Conservation (phyloP, 2,113 vertebrate genomes). For the Python bivittatus region DNA sequence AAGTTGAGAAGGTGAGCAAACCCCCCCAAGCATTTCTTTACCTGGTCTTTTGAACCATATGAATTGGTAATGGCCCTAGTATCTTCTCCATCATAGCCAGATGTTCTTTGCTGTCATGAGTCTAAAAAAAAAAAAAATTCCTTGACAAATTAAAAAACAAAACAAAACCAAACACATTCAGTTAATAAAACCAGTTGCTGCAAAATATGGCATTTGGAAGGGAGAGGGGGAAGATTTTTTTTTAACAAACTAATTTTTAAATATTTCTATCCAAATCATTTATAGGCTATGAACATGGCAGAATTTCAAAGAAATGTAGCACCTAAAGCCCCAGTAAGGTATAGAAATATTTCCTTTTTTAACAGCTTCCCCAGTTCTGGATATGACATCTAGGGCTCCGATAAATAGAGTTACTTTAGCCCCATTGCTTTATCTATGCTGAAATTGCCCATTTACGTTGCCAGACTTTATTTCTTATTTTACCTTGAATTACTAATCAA, state of each 20-base stretch:
- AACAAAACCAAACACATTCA: too few relatives aligned
- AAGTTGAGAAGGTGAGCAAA: too few relatives aligned
- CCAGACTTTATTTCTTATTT: not conserved
- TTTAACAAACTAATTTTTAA: not conserved
- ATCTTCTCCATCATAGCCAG: constrained; percentile 93
- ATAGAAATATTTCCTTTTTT: not conserved
- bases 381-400: not conserved
- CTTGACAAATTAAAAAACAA: not conserved
- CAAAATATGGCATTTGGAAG: not conserved
- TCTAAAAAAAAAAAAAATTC: constrained; percentile 57
- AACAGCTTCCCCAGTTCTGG: not conserved
- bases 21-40: constrained; percentile 48
- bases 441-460: not conserved
- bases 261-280: not conserved
- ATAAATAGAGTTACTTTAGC: not conserved
- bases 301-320: not conserved
- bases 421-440: not conserved
- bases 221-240: not conserved
- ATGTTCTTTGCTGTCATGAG: constrained; percentile 86
- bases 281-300: not conserved
- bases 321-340: not conserved
- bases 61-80: constrained; percentile 80
- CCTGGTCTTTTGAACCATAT: constrained; percentile 86
- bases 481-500: not conserved
- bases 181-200: not conserved